phyloP scores from a whole-genome alignment of 2,797 vertebrate genomes.

The Mionectes olivaceus region DNA sequence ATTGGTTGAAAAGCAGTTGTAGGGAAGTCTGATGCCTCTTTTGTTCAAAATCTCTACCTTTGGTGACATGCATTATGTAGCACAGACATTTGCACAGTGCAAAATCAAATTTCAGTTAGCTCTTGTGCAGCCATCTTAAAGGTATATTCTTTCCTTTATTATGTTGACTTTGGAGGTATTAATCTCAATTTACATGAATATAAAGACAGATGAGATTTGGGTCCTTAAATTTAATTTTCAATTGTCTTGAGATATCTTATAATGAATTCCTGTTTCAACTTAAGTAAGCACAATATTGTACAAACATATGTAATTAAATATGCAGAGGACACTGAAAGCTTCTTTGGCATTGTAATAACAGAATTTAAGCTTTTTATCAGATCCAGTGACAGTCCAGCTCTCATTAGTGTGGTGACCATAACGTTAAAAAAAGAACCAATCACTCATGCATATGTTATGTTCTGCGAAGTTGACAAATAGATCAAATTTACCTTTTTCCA shows the following conservation, averaged over 20 bases:
- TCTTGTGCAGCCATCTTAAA: background rate
- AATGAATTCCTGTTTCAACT: background rate
- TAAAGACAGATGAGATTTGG: background rate
- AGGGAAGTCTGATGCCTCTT: background rate
- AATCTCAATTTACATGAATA: background rate
- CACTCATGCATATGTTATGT: background rate
- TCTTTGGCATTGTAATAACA: background rate
- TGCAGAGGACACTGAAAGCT: background rate
- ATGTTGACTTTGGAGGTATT: background rate
- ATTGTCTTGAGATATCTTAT: background rate
- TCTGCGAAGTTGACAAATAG: background rate
- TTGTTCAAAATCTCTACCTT: background rate
- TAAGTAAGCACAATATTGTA: background rate
- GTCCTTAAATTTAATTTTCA: background rate
- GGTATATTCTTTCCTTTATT: background rate
- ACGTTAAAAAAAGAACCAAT: background rate
- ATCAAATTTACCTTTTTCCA: background rate
- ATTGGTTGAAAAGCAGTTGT: background rate
- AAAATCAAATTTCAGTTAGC: background rate
- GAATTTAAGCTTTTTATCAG: background rate
- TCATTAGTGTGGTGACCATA: background rate
- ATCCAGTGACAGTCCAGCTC: background rate
- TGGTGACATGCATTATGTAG: background rate
- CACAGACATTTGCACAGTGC: background rate
- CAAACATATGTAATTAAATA: background rate